Evolutionary conservation across 2,113 vertebrate species (phyloP).

Genomic region (Colossoma macropomum): DNA sequence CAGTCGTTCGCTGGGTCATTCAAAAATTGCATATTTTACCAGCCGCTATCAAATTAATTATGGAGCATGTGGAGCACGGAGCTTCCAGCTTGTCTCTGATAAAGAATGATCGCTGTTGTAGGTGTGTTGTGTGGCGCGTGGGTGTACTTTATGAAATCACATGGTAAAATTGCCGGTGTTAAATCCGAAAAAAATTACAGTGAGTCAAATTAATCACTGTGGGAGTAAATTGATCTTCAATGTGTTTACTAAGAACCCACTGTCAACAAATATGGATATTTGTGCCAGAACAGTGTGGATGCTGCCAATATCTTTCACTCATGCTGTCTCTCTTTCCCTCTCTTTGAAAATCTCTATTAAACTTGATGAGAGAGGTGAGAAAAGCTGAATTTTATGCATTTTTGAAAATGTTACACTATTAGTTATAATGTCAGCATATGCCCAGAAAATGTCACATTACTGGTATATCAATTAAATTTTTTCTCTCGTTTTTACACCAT

Average conservation of each 20-base stretch:
- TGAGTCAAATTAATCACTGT: not conserved
- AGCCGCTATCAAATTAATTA: conserved; percentile 14
- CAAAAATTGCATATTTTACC: not conserved
- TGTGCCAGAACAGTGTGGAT: not conserved
- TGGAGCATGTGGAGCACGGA: not conserved
- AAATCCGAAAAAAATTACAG: not conserved
- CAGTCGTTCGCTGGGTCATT: not conserved
- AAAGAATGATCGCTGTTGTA: not conserved
- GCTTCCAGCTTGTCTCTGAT: not conserved
- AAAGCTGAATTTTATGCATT: no score
- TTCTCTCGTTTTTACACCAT: no score
- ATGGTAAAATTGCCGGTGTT: not conserved
- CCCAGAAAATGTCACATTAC: no score
- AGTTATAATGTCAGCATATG: no score
- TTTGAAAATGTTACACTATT: no score
- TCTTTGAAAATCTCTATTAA: not conserved
- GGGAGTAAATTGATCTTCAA: not conserved
- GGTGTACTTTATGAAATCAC: not conserved
- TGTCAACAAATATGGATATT: conserved; percentile 2
- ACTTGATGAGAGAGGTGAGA: not conserved
- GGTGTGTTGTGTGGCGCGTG: not conserved
- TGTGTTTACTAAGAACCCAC: not conserved
- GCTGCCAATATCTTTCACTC: not conserved
- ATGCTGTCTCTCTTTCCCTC: not conserved
- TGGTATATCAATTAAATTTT: no score